A percentile compares a stretch with the other conserved stretches of the same genome.
phyloP scores from a whole-genome alignment of 2,797 vertebrate genomes.

The Protosalanx chinensis region DNA sequence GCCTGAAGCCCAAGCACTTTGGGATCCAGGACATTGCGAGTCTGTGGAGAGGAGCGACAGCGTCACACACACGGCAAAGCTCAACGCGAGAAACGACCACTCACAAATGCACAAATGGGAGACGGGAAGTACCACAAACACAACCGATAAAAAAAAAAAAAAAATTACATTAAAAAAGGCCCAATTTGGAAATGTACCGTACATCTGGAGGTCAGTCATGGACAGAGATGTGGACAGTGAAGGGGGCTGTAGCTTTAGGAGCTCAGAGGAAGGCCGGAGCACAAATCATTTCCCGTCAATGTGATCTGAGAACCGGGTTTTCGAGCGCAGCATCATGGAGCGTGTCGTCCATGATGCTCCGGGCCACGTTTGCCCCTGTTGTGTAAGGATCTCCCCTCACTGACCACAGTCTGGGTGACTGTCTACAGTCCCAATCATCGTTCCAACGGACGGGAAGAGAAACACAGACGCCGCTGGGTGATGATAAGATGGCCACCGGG shows the following conservation, averaged over 20 bases:
- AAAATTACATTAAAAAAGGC: not conserved
- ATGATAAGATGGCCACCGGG: conserved; percentile 38
- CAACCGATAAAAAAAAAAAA: not conserved
- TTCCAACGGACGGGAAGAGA: conserved; percentile 55
- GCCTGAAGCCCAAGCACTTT: conserved; percentile 85
- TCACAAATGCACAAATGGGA: conserved; percentile 20
- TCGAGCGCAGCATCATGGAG: conserved; percentile 59
- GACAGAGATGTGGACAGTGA: conserved; percentile 17
- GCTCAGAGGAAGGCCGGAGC: conserved; percentile 44
- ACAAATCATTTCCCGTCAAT: conserved; percentile 64
- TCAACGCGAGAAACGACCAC: not conserved
- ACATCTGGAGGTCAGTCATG: conserved; percentile 75
- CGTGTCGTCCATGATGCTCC: conserved; percentile 50
- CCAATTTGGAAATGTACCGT: conserved; percentile 47
- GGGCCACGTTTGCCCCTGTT: conserved; percentile 55
- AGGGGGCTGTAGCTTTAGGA: conserved; percentile 25
- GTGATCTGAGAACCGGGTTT: conserved; percentile 58
- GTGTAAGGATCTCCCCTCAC: conserved; percentile 55
- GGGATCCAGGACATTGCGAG: conserved; percentile 81
- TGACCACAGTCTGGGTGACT: conserved; percentile 48
- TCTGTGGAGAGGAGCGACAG: conserved; percentile 72
- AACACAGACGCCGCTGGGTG: conserved; percentile 59
- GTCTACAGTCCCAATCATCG: conserved; percentile 55
- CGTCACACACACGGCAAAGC: not conserved
- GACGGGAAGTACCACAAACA: conserved; percentile 10